Evolutionary conservation across 1,140 invertebrate species (phyloP), one percentile per base, ranked within the genome.

Genomic region (Antheraea mylitta): DNA sequence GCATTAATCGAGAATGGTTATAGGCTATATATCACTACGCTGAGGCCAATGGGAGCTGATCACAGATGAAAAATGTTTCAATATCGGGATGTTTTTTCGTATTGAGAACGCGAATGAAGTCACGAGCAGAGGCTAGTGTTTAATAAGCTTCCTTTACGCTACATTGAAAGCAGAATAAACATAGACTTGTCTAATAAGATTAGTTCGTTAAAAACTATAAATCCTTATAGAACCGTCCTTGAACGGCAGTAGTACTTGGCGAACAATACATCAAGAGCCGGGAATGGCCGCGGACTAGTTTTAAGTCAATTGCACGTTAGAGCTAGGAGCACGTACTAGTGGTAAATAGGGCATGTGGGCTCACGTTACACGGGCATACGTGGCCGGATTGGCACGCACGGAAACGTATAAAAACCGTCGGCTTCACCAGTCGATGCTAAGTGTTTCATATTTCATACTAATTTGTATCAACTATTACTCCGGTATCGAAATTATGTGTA

Each of bases 341-440:
- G 72, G 70, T 78, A 73, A 80, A 77, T 73, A 80, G 76, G 76
- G 78, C 78, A 70, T 77, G 74, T 71, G 64, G 67, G 72, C 72
- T 77, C 75, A 69, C 75, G 69, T 80, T 79, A 69, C 75, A 69
- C 37, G 74, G 61, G 60, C 61, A 18, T 37, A 37, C 61, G 36
- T 37, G 30, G 61, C 30, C 30, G 37, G 61, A 63, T 36, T 37
- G 37, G 61, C 61, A 63, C 61, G 61, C 30, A 63, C 61, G 61
- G 10, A 61, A 53, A 53, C 45, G 45, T 53, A 18, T 36, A 63
- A 63, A 63, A 63, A 63, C 37, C 61, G 13, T 63, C 45, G 45
- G 16, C 45, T 16, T 42, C 11, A 42, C 38, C 7, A 42, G 11
- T 53, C 16, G 38, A 42, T 1, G 38, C 38, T 42, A 42, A 38